Evolutionary conservation across 2,888 invertebrate genomes (phyloP), one percentile per base, ranked within the genome.

Genomic region (Petrolisthes manimaculis): DNA sequence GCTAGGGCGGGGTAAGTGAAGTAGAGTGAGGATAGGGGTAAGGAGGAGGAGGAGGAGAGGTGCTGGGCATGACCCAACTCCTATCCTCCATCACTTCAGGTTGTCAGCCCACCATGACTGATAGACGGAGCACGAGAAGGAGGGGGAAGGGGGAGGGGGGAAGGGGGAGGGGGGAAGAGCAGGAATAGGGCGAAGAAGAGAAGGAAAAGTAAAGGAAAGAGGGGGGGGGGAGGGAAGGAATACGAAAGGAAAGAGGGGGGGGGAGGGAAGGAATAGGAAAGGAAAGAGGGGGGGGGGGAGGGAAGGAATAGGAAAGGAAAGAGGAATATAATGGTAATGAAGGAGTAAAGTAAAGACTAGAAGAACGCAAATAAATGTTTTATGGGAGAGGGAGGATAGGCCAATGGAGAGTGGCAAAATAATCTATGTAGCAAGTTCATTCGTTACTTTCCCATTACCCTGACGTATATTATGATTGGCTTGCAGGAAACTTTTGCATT

Each of bases 1-100:
- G 61, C 8, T 8, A 61, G 8, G 61, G 61, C 9, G 61, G 61
- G 61, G 61, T 8, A 8, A 61, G 61, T 8, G 61, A 61, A 14
- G 61, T 8, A 14, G 61, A 14, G 14, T 61, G 61, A 61, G 9
- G 8, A 61, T 9, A 14, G 14, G 61, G 14, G 14, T 8, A 14
- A 61, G 61, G 14, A 61, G 9, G 61, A 61, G 9, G n/a, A 5
- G 71, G n/a, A 61, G n/a, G n/a, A 71, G n/a, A 71, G 71, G 71
- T 71, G 71, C 9, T 12, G n/a, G 71, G 71, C 71, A 18, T 71
- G 71, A 71, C 71, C 71, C n/a, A 71, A 71, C 18, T 71, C n/a
- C n/a, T 8, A 5, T 71, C 71, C 18, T 71, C 9, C 71, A 71
- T 71, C 71, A 71, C n/a, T 71, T n/a, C n/a, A 12, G n/a, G 37